Base-by-base conservation (phyloP, 2,888 invertebrate genomes). In the Euzetes globulus region DNA sequence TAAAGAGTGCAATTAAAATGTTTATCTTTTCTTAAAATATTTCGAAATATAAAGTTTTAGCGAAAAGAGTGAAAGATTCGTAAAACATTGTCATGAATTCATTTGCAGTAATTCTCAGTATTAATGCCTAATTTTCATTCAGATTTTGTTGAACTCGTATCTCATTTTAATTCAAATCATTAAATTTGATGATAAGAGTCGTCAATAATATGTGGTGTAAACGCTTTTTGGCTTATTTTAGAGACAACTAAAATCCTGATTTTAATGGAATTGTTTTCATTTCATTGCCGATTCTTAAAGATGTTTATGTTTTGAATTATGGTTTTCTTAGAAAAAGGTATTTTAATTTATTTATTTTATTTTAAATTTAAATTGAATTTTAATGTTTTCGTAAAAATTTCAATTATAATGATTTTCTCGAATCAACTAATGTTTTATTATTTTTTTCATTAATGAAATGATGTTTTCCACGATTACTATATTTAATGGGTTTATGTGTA, bases 1-100 rank as follows among this genome's bases (percentile, higher is more conserved):
- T 63, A 63, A 63, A 33, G 37, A 63, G 63, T 11, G 33, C 63
- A 63, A 63, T 63, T 63, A 63, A 63, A 63, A 37, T 63, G 37
- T 63, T 63, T 63, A 58, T 58, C 13, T 58, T 58, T 25, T 58
- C 22, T 25, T 58, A 1, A 25, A 17, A 58, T 50, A 50, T 58
- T 58, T 58, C 27, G 1, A 25, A 58, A 58, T 13, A 25, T 58
- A 25, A 13, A 25, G 15, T 58, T 58, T 58, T 25, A 1, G 3
- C 1, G 27, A 25, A 15, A 58, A 19, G 50, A 50, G 50, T 50
- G n/a, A 50, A 19, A 41, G 7, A 41, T 41, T 41, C 41, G 9
- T 41, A 41, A 41, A 41, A 41, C 41, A 13, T 9, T 41, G 41
- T 41, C 41, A 41, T 41, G 13, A 41, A 41, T 41, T 5, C 11